These are phyloP conservation scores for Zophobas morio DNA, from an alignment of 1,140 invertebrate genomes.

Conservation along the genomic window DNA sequence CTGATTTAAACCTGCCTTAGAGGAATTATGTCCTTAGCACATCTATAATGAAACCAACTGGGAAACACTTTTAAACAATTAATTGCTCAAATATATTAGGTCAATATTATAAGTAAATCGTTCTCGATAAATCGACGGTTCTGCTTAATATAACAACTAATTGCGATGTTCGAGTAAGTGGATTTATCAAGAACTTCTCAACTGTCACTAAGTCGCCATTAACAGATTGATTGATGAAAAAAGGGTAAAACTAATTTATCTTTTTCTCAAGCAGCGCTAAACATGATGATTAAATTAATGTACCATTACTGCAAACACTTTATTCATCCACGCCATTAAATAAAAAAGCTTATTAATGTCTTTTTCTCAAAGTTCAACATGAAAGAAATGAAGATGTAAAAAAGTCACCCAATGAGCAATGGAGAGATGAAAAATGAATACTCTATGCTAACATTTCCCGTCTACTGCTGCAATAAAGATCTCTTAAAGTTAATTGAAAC, in stretches of 20 bases:
- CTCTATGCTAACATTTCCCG: conserved; percentile 9
- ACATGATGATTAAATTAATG: background rate
- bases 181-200: conserved; percentile 10
- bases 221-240: conserved; percentile 29
- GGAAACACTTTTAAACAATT: no score
- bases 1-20: no score
- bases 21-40: no score
- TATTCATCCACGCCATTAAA: background rate
- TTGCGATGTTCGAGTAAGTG: conserved; percentile 9
- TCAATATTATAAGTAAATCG: no score
- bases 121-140: no score
- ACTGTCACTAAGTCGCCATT: conserved; percentile 2
- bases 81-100: no score
- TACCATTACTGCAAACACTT: no score
- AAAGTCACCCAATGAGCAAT: conserved; percentile 1
- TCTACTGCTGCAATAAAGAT: conserved; percentile 16
- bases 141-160: background rate
- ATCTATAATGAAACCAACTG: no score
- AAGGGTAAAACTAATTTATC: conserved; percentile 12
- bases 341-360: background rate
- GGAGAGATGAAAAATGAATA: background rate
- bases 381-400: background rate
- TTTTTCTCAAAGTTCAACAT: no score
- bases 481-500: conserved; percentile 35
- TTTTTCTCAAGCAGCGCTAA: background rate